Base-by-base conservation (phyloP, 2,113 vertebrate species). In the Nerophis lumbriciformis region DNA sequence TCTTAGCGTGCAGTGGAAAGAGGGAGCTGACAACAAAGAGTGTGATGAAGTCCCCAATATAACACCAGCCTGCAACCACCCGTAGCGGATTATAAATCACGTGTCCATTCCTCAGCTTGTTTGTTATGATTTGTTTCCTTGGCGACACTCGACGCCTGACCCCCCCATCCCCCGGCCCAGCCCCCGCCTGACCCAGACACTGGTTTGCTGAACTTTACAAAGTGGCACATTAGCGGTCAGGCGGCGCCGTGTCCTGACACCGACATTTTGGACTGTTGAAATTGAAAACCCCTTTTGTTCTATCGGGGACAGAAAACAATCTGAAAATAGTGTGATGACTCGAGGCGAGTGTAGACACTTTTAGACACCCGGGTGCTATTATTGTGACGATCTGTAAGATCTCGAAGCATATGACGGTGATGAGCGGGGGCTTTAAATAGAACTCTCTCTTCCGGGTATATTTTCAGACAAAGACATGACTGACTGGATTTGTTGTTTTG, bases 121-220 rank as follows among this genome's bases (percentile, higher is more conserved):
- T 86, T 88, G 78, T 79, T 82, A 63, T 69, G 62, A 69, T 77
- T 73, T 76, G 86, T 83, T 86, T 71, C 84, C 83, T 55, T 80
- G 78, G 84, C 71, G 75, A 88, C 81, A 3, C 57, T 66, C 75
- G 63, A 65, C 63, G 66, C 71, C 59, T 79, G 77, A 76, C 75
- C 69, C 66, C 59, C 1, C 28, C 28, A 1, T 0, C 28, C 28
- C 28, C 28, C 28, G 1, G 1, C 28, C 28, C 28, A 1, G 3
- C 2, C 2, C 71, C 73, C 68, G 62, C 66, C 38, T 83, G 74
- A 85, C 78, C 71, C 76, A 80, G 73, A 81, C 81, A 63, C 71
- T 67, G 72, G 2, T 77, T 73, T 75, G 74, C 58, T 73, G 70
- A 71, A 65, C 48, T 59, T 70, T 79, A 71, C 68, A 72, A 66